Evolutionary conservation across 2,113 vertebrate species (phyloP).

Genomic region (Bettongia penicillata): DNA sequence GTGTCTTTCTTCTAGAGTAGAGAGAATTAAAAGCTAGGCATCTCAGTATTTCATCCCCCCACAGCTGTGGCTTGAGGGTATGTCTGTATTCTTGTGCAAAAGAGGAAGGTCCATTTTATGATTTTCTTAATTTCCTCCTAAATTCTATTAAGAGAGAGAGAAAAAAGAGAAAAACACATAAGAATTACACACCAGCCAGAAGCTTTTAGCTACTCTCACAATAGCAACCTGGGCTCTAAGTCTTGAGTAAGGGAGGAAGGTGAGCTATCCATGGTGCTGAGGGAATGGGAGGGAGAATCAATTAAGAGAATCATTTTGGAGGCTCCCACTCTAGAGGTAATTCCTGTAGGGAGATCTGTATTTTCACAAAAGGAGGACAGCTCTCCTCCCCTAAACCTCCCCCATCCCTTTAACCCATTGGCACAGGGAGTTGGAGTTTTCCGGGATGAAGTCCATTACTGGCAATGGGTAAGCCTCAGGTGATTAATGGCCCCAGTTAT

Average conservation of each 20-base stretch:
- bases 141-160: neutral
- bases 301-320: slow-evolving; percentile 68
- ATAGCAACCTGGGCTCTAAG: slow-evolving; percentile 7
- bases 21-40: neutral
- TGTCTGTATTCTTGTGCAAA: neutral
- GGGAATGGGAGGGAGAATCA: slow-evolving; percentile 67
- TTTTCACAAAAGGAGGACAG: slow-evolving; percentile 63
- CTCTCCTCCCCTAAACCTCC: neutral
- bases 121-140: slow-evolving; percentile 41
- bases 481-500: slow-evolving; percentile 85
- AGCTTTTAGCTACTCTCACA: slow-evolving; percentile 48
- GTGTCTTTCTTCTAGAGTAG: neutral
- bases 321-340: slow-evolving; percentile 56
- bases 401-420: slow-evolving; percentile 62
- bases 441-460: slow-evolving; percentile 73
- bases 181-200: neutral
- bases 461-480: slow-evolving; percentile 69
- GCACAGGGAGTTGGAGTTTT: slow-evolving; percentile 72
- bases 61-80: neutral
- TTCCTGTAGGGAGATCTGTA: slow-evolving; percentile 60
- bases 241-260: slow-evolving; percentile 1
- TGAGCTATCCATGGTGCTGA: slow-evolving; percentile 39
- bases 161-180: neutral
- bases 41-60: neutral
- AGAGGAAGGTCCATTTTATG: neutral